These are phyloP conservation scores for Ctenicera cuprea DNA, from an alignment of 2,888 invertebrate species.

Conservation along the genomic window DNA sequence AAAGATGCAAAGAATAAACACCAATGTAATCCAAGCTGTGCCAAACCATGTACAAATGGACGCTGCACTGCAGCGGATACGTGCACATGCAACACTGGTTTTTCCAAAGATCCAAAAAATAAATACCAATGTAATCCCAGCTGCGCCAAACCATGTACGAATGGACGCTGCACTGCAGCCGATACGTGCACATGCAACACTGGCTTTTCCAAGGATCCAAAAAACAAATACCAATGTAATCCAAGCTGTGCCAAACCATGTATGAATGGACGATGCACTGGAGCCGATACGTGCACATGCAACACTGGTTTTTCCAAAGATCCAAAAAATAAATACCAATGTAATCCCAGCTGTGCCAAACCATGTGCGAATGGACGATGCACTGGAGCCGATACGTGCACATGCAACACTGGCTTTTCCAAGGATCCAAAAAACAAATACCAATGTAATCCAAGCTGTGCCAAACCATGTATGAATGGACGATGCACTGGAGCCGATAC, in stretches of 20 bases:
- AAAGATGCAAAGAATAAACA: conserved; percentile 40
- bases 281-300: conserved; percentile 74
- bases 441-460: conserved; percentile 58
- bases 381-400: conserved; percentile 45
- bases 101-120: conserved; percentile 38
- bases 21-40: conserved; percentile 30
- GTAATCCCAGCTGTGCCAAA: conserved; percentile 40
- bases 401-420: conserved; percentile 37
- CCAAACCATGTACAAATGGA: conserved; percentile 66
- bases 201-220: conserved; percentile 14
- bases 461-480: conserved; percentile 69
- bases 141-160: conserved; percentile 80
- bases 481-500: conserved; percentile 61
- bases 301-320: conserved; percentile 39
- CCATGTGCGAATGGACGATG: conserved; percentile 47
- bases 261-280: conserved; percentile 25
- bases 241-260: conserved; percentile 25
- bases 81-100: conserved; percentile 67
- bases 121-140: conserved; percentile 76
- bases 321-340: conserved; percentile 43
- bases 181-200: conserved; percentile 23
- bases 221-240: conserved; percentile 28
- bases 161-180: conserved; percentile 79
- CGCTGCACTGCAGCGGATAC: conserved; percentile 68
- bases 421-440: conserved; percentile 44